phyloP scores from a whole-genome alignment of 2,888 invertebrate species.

The Drosophila mercatorum region DNA sequence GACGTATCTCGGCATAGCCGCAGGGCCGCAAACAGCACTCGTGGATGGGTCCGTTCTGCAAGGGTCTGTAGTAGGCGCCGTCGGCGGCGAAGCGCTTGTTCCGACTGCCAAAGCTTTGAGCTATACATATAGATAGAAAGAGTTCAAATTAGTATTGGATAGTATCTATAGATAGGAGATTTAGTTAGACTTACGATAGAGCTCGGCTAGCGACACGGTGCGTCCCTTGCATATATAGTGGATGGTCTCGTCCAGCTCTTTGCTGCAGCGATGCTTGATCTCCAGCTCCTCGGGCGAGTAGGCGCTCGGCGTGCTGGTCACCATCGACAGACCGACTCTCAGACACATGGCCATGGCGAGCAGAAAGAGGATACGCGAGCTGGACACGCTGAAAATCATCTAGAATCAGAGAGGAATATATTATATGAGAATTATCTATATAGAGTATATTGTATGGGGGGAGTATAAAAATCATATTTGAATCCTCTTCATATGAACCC shows the following conservation, averaged over 20 bases:
- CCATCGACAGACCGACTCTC: conserved; percentile 44
- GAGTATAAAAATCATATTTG: too few species aligned
- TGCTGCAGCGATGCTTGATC: conserved; percentile 78
- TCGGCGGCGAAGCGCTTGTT: conserved; percentile 56
- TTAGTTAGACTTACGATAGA: conserved; percentile 75
- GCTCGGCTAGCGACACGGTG: conserved; percentile 70
- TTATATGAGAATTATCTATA: not conserved
- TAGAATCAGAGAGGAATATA: conserved; percentile 25
- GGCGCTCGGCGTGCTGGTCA: conserved; percentile 42
- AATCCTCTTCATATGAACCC: too few species aligned
- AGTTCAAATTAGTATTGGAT: not conserved
- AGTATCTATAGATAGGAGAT: not conserved
- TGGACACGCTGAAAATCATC: conserved; percentile 66
- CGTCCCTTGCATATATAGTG: conserved; percentile 75
- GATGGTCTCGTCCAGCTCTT: conserved; percentile 75
- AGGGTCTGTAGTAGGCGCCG: conserved; percentile 63
- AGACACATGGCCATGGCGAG: conserved; percentile 54
- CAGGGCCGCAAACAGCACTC: conserved; percentile 81
- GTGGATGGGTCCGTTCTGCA: conserved; percentile 77
- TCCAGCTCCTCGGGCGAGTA: conserved; percentile 43
- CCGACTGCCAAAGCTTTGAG: conserved; percentile 64
- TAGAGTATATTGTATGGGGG: too few species aligned
- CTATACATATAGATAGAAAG: conserved; percentile 17
- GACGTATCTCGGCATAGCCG: conserved; percentile 71
- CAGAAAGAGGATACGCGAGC: conserved; percentile 44